Evolutionary conservation across 2,797 vertebrate genomes (phyloP).

Genomic region (Phrynocephalus vlangalii): DNA sequence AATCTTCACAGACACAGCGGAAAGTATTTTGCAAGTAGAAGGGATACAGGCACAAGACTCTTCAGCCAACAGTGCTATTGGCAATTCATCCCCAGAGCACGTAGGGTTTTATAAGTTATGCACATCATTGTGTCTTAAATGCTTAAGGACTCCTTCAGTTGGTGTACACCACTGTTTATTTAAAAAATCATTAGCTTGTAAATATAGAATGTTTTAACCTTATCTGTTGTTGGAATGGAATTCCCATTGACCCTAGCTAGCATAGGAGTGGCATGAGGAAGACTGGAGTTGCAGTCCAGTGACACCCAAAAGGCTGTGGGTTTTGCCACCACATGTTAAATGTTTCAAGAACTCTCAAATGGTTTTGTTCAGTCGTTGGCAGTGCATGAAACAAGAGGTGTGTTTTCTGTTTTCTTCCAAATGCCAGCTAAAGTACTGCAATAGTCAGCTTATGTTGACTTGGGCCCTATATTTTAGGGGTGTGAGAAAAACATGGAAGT

Average conservation of each 20-base stretch:
- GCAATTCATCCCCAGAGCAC: no score
- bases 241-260: no score
- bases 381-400: background rate
- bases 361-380: background rate
- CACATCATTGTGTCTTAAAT: background rate
- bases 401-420: rapidly evolving
- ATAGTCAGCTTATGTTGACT: background rate
- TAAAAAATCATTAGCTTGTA: background rate
- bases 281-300: no score
- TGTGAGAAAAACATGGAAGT: background rate
- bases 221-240: no score
- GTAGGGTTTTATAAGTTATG: background rate
- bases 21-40: no score
- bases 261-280: no score
- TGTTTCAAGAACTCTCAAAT: background rate
- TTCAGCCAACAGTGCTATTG: background rate
- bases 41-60: background rate
- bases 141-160: background rate
- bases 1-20: no score
- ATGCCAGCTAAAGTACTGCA: background rate
- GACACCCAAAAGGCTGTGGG: no score
- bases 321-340: background rate
- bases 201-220: background rate
- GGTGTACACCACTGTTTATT: background rate
- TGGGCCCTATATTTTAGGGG: background rate